Evolutionary conservation across 2,113 vertebrate genomes (phyloP).

Genomic region (Platysternon megacephalum): DNA sequence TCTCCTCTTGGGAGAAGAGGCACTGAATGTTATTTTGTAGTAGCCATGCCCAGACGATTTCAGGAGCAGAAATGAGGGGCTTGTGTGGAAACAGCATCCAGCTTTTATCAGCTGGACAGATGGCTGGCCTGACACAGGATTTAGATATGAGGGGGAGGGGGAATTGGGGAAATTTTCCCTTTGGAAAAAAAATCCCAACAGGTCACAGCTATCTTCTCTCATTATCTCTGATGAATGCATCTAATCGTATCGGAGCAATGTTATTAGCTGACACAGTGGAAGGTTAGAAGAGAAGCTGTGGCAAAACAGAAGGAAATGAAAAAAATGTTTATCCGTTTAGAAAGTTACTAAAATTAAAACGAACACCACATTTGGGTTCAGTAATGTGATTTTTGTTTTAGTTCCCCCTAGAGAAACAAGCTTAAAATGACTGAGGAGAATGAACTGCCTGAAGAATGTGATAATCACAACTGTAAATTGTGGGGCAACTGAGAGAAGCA

Average conservation of each 20-base stretch:
- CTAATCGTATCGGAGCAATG: neutral
- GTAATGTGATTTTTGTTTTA: neutral
- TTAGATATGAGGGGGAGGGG: neutral
- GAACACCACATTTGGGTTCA: neutral
- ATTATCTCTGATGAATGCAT: neutral
- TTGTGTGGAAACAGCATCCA: neutral
- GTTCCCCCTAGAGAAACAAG: constrained; percentile 37
- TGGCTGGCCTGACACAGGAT: neutral
- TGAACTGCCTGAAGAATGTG: constrained; percentile 44
- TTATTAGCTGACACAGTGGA: neutral
- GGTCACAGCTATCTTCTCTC: neutral
- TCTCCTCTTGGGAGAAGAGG: neutral
- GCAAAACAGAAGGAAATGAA: neutral
- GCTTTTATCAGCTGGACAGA: neutral
- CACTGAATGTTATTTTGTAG: neutral
- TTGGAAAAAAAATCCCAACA: neutral
- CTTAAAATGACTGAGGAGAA: constrained; percentile 31
- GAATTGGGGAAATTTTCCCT: neutral
- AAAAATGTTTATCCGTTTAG: neutral
- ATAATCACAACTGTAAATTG: constrained; percentile 60
- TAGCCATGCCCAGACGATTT: neutral
- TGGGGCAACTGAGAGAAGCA: constrained; percentile 40
- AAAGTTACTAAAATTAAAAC: neutral
- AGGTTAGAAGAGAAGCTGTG: neutral
- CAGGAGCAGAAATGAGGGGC: neutral